Evolutionary conservation across 2,888 invertebrate genomes (phyloP), one percentile per base, ranked within the genome.

Genomic region (Caradrina kadenii): DNA sequence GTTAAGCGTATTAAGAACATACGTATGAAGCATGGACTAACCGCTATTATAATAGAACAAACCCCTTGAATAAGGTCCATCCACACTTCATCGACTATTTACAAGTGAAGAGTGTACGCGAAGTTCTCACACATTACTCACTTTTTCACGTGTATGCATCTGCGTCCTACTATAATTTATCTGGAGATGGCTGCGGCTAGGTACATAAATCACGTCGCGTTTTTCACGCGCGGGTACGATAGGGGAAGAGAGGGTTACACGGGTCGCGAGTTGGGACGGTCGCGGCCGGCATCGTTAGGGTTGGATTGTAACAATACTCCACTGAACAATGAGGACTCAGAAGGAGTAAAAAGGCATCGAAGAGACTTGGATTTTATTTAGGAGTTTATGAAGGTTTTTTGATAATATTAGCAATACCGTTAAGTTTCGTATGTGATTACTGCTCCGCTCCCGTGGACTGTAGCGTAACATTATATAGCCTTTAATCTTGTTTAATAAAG

Each of bases 181-280:
- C 92, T 89, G 79, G 58, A 90, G 93, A 91, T 93, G 91, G 91
- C 91, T 89, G 83, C 88, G 89, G 82, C 88, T 89, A 89, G 85
- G 74, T 85, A 86, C 90, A 93, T 94, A 94, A 94, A 94, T 94
- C 94, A 93, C 89, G 85, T 62, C 67, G 87, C 81, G 90, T 92
- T 93, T 93, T 92, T 92, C 90, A 90, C 90, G 74, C 79, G 82
- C 79, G 70, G 87, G 67, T 79, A 83, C 85, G 86, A 87, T 85
- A 84, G 82, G 83, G 81, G 77, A 78, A 62, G 63, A 56, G 35
- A 55, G 82, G 68, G 61, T 82, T 79, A 85, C 69, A 90, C 83
- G 84, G 78, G 35, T 54, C 42, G 22, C 21, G 58, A 53, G 61
- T 66, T 64, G 65, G 73, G 62, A 63, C 52, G 54, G 39, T 35